Base-by-base conservation (phyloP, 2,888 invertebrate species). In the Magallana nippona region DNA sequence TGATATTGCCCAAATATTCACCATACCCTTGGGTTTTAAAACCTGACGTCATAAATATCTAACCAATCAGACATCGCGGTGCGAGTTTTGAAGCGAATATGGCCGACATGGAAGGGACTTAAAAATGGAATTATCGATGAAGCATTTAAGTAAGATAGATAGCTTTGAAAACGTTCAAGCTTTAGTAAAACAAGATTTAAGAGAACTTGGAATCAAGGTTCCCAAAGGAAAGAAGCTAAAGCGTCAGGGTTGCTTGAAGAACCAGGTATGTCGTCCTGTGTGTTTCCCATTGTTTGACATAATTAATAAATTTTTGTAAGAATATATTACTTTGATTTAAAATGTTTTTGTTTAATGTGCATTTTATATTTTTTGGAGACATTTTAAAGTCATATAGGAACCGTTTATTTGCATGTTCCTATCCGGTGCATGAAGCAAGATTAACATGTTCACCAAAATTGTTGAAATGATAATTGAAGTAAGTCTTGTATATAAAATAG, bases 201-300 rank as follows among this genome's bases (percentile, higher is more conserved):
- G 92, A 84, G 92, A 92, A 80, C 79, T 91, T 0, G 93, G 93
- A 10, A 89, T 93, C 44, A 93, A 93, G 88, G 89, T 92, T 19
- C 93, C 93, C 15, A 93, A 93, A 87, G 82, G 83, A 15, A 92
- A 92, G 86, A 93, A 92, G 83, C 79, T 88, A 22, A 92, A 92
- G 86, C 91, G 90, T 62, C 84, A 84, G 32, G 32, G 82, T 60
- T 55, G 57, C 60, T 62, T 77, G 77, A 84, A 84, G 71, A 79
- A 22, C 79, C 71, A 71, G 71, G 71, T 71, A 63, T n/a, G 80
- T 58, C 15, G n/a, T 32, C 10, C 10, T 60, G 19, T 22, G 2
- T n/a, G 15, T 55, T 27, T 3, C 17, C 17, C 27, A 17, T 22
- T 60, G 15, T 15, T 78, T 60, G 19, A 60, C 44, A 44, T 44